Base-by-base conservation (phyloP, 2,888 invertebrate species). In the Cancer borealis region DNA sequence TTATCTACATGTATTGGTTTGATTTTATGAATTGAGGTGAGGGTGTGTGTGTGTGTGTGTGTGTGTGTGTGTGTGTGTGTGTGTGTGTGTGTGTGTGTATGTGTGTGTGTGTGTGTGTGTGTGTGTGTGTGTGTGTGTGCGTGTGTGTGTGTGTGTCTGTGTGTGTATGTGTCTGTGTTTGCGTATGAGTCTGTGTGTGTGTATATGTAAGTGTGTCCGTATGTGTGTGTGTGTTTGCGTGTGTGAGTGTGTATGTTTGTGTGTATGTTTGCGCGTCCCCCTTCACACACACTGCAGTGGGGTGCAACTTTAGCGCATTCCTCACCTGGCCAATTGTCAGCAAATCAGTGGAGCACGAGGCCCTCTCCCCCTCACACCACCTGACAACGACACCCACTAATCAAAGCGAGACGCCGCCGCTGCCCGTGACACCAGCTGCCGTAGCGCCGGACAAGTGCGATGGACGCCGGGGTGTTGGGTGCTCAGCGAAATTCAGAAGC, bases 401-500 rank as follows among this genome's bases (percentile, higher is more conserved):
- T 79, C 79, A 79, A 17, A 26, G 12, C 6, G 12, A 79, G 30
- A 79, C 79, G 79, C 30, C 79, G 30, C 79, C 79, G 79, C 79
- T 79, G 79, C 79, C 79, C 12, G 79, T 79, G 79, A 79, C 79
- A 79, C 66, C 79, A 79, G 79, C 30, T 79, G 79, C 10, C 26
- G 30, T 4, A 30, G 79, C 79, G 79, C 66, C 66, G 66, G 66
- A 66, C 66, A 66, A 21, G n/a, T n/a, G n/a, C 79, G 79, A 79
- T 79, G 30, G 79, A 79, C 79, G 79, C 79, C 30, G 17, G 12
- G 54, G 54, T 54, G 54, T 54, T 14, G 12, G 79, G 30, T 79
- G 79, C 79, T 79, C 79, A 30, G 79, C 10, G 30, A 79, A 79
- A 79, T 79, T 79, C 79, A 79, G 79, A 79, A 79, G 79, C 79